Base-by-base conservation (phyloP, 2,797 vertebrate genomes). In the Centroberyx gerrardi region DNA sequence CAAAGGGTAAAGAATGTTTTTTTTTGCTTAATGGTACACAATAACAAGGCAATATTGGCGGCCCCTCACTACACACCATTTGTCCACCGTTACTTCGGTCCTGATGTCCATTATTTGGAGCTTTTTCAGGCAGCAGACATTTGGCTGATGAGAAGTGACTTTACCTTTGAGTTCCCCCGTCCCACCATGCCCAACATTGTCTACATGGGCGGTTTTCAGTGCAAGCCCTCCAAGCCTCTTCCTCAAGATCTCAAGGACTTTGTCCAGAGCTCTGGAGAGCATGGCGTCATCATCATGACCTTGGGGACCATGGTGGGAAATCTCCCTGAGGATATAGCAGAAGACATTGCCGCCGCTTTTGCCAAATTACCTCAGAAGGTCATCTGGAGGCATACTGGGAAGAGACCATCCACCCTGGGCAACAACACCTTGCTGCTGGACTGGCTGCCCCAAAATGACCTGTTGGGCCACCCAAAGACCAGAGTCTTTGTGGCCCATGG, bases 211-310 rank as follows among this genome's bases (percentile, higher is more conserved):
- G 86, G 88, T 3, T 83, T 88, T 27, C 88, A 89, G 65, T 86
- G 88, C 74, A 62, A 52, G 40, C 68, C 81, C 3, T 22, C 81
- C 1, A 71, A 77, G 40, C 70, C 71, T 0, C 79, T 86, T 14
- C 38, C 74, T 18, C 54, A 52, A 5, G 62, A 89, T 1, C 54
- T 89, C 15, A 77, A 80, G n/a, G 72, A 71, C 10, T 80, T 80
- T 80, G 67, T 80, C 42, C 71, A 80, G 61, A 80, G 72, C 46
- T 74, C 77, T 31, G 72, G 59, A 27, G 54, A 69, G 5, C 65
- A 68, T 95, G 92, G 91, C 0, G 7, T 92, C 62, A 88, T 96
- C 3, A 56, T 96, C 13, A 95, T 93, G 92, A 87, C 91, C 2
- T 27, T 93, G 60, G 92, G 92, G 13, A 87, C 90, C 0, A 53